Evolutionary conservation across 2,797 vertebrate genomes (phyloP).

Genomic region (Sebastes elongatus): DNA sequence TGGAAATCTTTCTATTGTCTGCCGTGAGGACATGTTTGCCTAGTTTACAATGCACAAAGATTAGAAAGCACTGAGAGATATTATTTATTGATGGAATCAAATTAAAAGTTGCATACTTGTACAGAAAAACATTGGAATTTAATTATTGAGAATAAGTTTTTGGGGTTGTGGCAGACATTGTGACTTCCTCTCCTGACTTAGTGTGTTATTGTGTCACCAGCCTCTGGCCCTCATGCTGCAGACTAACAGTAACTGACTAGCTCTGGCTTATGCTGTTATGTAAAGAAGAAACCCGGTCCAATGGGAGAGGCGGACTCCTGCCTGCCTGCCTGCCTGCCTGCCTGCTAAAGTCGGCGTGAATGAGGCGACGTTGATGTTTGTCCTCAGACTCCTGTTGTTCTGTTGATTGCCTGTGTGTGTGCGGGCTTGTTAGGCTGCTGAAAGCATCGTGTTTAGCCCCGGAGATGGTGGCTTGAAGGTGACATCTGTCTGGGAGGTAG

Average conservation of each 20-base stretch:
- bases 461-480: conserved; percentile 81
- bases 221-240: conserved; percentile 40
- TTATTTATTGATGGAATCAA: conserved; percentile 75
- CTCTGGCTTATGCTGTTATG: conserved; percentile 49
- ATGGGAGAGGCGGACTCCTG: conserved; percentile 35
- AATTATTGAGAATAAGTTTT: conserved; percentile 49
- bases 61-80: conserved; percentile 57
- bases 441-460: conserved; percentile 73
- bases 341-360: conserved; percentile 49
- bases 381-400: conserved; percentile 70
- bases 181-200: conserved; percentile 37
- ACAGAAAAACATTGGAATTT: conserved; percentile 49
- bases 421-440: conserved; percentile 69
- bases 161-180: conserved; percentile 46
- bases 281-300: conserved; percentile 50
- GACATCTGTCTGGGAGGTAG: conserved; percentile 81
- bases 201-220: conserved; percentile 50
- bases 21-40: conserved; percentile 48
- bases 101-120: conserved; percentile 68
- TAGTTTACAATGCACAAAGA: conserved; percentile 58
- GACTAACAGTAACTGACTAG: conserved; percentile 49
- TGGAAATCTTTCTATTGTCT: conserved; percentile 45
- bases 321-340: conserved; percentile 24
- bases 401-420: conserved; percentile 56
- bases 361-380: conserved; percentile 53